A percentile compares a stretch with the other conserved stretches of the same genome.
phyloP scores from a whole-genome alignment of 1,140 invertebrate genomes.

The Drosophila grimshawi region DNA sequence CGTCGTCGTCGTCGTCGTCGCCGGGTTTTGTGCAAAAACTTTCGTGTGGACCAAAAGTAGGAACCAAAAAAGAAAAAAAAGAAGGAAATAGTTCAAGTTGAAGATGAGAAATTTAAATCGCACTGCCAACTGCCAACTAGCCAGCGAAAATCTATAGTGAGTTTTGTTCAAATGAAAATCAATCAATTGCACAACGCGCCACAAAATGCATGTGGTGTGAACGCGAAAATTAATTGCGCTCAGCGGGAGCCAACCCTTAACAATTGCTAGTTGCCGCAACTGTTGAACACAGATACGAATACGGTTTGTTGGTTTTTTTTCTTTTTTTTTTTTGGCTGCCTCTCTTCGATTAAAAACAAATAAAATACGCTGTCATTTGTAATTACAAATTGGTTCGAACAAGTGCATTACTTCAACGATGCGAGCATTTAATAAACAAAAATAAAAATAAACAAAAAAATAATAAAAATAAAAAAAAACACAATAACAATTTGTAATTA shows the following conservation, averaged over 20 bases:
- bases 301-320: constrained; percentile 5
- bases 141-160: constrained; percentile 6
- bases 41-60: constrained; percentile 1
- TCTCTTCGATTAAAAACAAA: constrained; percentile 21
- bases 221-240: constrained; percentile 73
- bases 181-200: constrained; percentile 66
- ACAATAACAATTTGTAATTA: constrained; percentile 64
- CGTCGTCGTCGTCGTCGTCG: constrained; percentile 7
- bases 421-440: constrained; percentile 3
- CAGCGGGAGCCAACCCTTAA: constrained; percentile 51
- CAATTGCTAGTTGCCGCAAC: constrained; percentile 29
- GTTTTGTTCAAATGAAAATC: constrained; percentile 63
- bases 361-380: constrained; percentile 65
- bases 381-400: constrained; percentile 66
- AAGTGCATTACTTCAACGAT: constrained; percentile 38
- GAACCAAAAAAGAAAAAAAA: too few species aligned
- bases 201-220: constrained; percentile 63
- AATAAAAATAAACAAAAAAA: constrained; percentile 41
- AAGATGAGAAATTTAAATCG: constrained; percentile 35
- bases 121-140: constrained; percentile 18
- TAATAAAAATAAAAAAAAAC: constrained; percentile 45
- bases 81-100: not conserved
- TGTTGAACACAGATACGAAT: constrained; percentile 36
- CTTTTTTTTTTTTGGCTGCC: constrained; percentile 10
- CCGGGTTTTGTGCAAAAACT: not conserved